A percentile compares a stretch with the other conserved stretches of the same genome.
These are phyloP conservation scores for Sicus ferrugineus DNA, from an alignment of 2,888 invertebrate genomes.

Conservation along the genomic window DNA sequence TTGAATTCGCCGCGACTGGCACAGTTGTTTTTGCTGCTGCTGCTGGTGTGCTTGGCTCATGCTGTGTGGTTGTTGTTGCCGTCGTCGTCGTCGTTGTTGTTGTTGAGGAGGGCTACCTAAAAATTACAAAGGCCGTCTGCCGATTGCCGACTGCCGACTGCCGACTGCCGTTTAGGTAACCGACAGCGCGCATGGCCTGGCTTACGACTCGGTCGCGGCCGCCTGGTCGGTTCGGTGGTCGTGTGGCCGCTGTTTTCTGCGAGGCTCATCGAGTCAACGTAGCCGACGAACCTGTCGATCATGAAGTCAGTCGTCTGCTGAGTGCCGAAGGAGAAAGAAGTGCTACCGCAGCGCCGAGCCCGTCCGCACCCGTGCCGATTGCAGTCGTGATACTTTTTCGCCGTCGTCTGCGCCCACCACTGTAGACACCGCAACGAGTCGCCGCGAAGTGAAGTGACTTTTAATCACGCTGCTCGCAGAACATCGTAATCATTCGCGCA, in stretches of 20 bases:
- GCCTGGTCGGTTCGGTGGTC: constrained; percentile 42
- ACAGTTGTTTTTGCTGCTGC: not conserved
- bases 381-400: constrained; percentile 25
- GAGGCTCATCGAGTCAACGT: constrained; percentile 54
- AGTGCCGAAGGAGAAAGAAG: constrained; percentile 56
- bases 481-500: constrained; percentile 60
- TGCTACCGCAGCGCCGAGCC: not conserved
- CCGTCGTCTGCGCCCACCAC: constrained; percentile 26
- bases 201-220: constrained; percentile 41
- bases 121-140: constrained; percentile 40
- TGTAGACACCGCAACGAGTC: constrained; percentile 23
- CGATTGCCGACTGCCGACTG: constrained; percentile 36
- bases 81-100: constrained; percentile 25
- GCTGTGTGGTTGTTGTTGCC: constrained; percentile 11
- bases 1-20: constrained; percentile 26
- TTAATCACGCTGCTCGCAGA: constrained; percentile 58
- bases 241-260: constrained; percentile 44
- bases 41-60: constrained; percentile 4
- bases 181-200: constrained; percentile 33
- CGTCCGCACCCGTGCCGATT: not conserved
- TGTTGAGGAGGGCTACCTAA: constrained; percentile 29
- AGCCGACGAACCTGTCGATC: constrained; percentile 61
- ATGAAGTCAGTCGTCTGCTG: constrained; percentile 59
- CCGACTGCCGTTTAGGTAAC: constrained; percentile 36
- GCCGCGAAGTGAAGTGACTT: constrained; percentile 44